Conservation (phyloP, 2,888 invertebrate species). For the Lasioglossum morio region DNA sequence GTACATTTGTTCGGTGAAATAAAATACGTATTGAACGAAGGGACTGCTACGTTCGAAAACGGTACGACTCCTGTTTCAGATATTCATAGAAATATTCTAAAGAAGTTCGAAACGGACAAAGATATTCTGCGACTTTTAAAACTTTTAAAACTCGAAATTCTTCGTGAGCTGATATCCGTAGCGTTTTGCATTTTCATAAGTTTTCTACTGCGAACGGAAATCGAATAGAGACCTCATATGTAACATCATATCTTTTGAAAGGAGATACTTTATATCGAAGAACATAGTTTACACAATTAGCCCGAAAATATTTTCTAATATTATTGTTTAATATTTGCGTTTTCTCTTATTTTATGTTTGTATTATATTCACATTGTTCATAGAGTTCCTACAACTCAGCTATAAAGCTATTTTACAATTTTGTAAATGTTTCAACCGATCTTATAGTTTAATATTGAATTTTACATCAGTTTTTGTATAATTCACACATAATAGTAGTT, state of each 20-base stretch:
- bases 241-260: background rate
- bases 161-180: background rate
- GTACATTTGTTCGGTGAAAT: background rate
- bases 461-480: no score
- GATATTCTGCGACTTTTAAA: background rate
- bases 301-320: background rate
- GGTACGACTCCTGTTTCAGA: background rate
- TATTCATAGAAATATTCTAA: background rate
- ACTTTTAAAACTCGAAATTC: background rate
- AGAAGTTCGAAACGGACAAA: background rate
- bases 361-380: no score
- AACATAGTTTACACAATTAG: background rate
- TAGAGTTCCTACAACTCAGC: no score
- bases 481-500: no score
- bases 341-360: no score
- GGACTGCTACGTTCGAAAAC: background rate
- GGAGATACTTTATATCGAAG: no score
- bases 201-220: background rate
- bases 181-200: background rate
- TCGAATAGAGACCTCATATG: background rate
- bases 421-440: no score
- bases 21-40: background rate
- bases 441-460: no score
- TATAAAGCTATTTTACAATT: no score
- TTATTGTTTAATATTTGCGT: background rate